Conservation (phyloP, 2,888 invertebrate species). For the Pristionchus entomophagus region DNA sequence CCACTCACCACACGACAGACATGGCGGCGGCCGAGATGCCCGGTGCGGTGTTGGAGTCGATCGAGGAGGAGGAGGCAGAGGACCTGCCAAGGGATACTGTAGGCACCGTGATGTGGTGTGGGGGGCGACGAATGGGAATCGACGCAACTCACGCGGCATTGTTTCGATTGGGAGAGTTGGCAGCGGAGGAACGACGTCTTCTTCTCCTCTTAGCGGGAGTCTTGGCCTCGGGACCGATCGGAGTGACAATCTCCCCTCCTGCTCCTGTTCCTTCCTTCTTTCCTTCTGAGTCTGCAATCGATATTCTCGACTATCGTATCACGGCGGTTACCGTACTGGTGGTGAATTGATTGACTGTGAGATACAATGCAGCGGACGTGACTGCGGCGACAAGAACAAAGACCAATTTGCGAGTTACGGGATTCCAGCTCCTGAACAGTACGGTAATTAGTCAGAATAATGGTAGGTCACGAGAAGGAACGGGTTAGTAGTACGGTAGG, state of each 20-base stretch:
- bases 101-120: not conserved
- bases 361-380: conserved; percentile 29
- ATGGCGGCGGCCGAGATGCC: not conserved
- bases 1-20: not conserved
- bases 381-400: conserved; percentile 22
- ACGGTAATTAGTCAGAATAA: not conserved
- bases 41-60: conserved; percentile 22
- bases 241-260: conserved; percentile 5
- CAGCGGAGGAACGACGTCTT: conserved; percentile 24
- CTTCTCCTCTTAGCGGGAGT: conserved; percentile 15
- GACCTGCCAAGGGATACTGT: not conserved
- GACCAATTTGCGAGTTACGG: conserved; percentile 43
- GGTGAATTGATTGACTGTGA: conserved; percentile 14
- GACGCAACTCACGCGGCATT: not conserved
- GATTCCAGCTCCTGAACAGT: conserved; percentile 37
- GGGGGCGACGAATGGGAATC: not conserved
- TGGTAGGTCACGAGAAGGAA: not conserved
- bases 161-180: conserved; percentile 8
- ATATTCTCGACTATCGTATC: not conserved
- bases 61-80: not conserved
- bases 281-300: conserved; percentile 12
- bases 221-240: not conserved
- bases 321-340: not conserved
- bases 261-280: conserved; percentile 3
- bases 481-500: not conserved